phyloP scores from a whole-genome alignment of 2,113 vertebrate species.

The Siniperca knerii region DNA sequence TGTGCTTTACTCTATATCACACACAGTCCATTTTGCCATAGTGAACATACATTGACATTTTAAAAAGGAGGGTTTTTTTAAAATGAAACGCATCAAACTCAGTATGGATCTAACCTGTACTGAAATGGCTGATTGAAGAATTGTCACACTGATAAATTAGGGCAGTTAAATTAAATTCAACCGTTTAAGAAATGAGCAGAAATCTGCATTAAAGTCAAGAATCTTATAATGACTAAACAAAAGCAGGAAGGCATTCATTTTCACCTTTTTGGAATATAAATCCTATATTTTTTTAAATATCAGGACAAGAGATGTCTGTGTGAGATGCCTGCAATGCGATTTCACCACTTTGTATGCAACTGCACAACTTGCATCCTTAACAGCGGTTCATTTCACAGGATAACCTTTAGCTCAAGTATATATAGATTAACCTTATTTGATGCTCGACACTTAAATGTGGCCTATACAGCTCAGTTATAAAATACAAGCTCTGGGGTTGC shows the following conservation, averaged over 20 bases:
- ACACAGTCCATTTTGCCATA: slow-evolving; percentile 2
- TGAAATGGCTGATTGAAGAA: slow-evolving; percentile 28
- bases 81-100: slow-evolving; percentile 33
- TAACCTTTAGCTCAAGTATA: slow-evolving; percentile 10
- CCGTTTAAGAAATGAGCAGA: not conserved
- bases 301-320: not conserved
- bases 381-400: not conserved
- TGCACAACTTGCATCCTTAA: not conserved
- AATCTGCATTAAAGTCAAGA: not conserved
- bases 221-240: not conserved
- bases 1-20: not conserved
- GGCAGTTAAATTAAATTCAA: slow-evolving; percentile 10
- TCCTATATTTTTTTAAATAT: not conserved
- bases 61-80: slow-evolving; percentile 21
- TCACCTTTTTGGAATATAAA: not conserved
- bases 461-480: slow-evolving; percentile 28
- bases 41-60: slow-evolving; percentile 52
- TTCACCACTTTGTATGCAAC: not conserved
- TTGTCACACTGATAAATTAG: not conserved
- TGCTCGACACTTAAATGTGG: slow-evolving; percentile 21
- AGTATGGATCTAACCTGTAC: slow-evolving; percentile 36
- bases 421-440: not conserved
- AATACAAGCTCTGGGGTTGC: slow-evolving; percentile 22
- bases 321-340: not conserved
- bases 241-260: not conserved